Evolutionary conservation across 2,888 invertebrate species (phyloP), one percentile per base, ranked within the genome.

Genomic region (Aethes cnicana): DNA sequence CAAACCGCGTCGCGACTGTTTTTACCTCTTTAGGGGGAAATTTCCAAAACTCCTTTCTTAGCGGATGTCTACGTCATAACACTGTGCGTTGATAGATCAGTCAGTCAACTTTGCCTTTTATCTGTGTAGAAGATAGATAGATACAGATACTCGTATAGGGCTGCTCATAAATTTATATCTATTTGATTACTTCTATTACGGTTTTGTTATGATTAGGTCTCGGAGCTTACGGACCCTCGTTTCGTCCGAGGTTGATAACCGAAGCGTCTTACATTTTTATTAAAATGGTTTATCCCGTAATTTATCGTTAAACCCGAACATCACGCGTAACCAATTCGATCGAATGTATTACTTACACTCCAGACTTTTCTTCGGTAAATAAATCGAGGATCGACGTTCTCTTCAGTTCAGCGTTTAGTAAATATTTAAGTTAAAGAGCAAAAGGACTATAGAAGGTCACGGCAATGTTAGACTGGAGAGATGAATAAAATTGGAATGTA

Each of bases 251-350:
- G 17, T 20, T 35, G 26, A 12, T 49, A 42, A 41, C 43, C 42
- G 32, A 33, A 4, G 14, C 16, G 25, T 16, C 12, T 35, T 23
- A 36, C 43, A 21, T 23, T 43, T 43, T 50, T 50, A 50, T 50
- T 50, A 50, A 44, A 43, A 50, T 44, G 43, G 36, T 32, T 37
- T 32, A 30, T 7, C 17, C 37, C 12, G 36, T 44, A 50, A 50
- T 37, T 44, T 30, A 50, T 50, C 36, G 43, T 37, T 44, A n/a
- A 32, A 23, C 43, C 36, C 32, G 25, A 50, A 36, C 30, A 12
- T 9, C 21, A 23, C 16, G 42, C 18, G 26, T 16, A 35, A 36
- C 28, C 16, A 33, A 36, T 6, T 21, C 17, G 11, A 2, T 26
- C 14, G 33, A 33, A 49, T 42, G 33, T 28, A 14, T 42, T 43